Evolutionary conservation across 2,888 invertebrate genomes (phyloP), one percentile per base, ranked within the genome.

Genomic region (Acanthosoma haemorrhoidale): DNA sequence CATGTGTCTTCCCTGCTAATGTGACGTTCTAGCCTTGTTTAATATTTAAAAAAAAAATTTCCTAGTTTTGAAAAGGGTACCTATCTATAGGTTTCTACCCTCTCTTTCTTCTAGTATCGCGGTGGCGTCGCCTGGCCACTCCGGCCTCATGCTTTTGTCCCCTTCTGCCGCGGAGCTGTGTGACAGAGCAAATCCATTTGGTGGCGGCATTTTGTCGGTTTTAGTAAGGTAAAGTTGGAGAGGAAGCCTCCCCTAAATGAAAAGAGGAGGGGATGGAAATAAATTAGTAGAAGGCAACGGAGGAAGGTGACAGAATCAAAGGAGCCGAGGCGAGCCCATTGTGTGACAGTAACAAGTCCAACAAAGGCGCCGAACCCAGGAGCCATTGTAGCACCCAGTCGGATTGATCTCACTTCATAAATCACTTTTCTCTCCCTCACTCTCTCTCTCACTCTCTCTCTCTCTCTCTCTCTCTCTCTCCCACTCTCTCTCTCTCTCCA

Each of bases 261-360:
- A 4, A 25, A 5, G 57, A 57, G 57, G 25, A 25, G 25, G 57
- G 25, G 57, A 57, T 18, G 25, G 57, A 41, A 41, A 41, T 41
- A 41, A 41, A 41, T 41, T 41, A 41, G 41, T 16, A 41, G 16
- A 16, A 4, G 4, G 41, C 15, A 41, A 16, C 15, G 41, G 41
- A 41, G n/a, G 5, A n/a, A 60, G 61, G 61, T 61, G 61, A 61
- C 61, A 36, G 34, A 34, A 61, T 61, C 61, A 61, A 61, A 61
- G 61, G 61, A 21, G 4, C 8, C 41, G 5, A 16, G 5, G 41
- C 5, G 5, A 41, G 36, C 38, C 51, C 36, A 61, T 61, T 61
- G 61, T 61, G 61, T 34, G 34, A 21, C 18, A 61, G 61, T 61
- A 61, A 61, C 61, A 61, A 61, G 34, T 36, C 36, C 61, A 61